phyloP scores from a whole-genome alignment of 2,113 vertebrate genomes.

The Corydoras sp. region DNA sequence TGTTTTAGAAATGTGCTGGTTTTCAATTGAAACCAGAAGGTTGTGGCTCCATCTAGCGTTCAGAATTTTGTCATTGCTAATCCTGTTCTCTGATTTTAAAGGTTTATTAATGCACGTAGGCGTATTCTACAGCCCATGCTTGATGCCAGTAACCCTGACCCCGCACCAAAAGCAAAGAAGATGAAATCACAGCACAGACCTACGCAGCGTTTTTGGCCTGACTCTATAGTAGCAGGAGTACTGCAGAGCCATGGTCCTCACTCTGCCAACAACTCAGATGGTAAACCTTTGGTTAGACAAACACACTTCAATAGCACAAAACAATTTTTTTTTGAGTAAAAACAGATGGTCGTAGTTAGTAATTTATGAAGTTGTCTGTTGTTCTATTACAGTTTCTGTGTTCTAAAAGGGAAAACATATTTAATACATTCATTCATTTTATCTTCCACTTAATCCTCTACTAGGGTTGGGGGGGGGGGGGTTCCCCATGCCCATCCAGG shows the following conservation, averaged over 20 bases:
- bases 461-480: too few species aligned
- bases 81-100: slow-evolving; percentile 42
- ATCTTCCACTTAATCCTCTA: too few species aligned
- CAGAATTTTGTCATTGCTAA: neutral
- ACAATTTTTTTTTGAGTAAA: too few species aligned
- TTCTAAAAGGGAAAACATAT: too few species aligned
- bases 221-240: slow-evolving; percentile 92
- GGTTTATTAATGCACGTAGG: slow-evolving; percentile 96
- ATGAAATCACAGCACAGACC: slow-evolving; percentile 98
- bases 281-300: slow-evolving; percentile 57
- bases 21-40: neutral
- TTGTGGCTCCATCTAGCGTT: slow-evolving; percentile 56
- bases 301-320: too few species aligned
- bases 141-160: slow-evolving; percentile 95
- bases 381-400: too few species aligned
- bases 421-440: too few species aligned
- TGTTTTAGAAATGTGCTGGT: too few species aligned
- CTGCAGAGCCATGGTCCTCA: slow-evolving; percentile 83
- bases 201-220: slow-evolving; percentile 96
- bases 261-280: slow-evolving; percentile 79
- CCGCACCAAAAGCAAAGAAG: slow-evolving; percentile 96
- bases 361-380: too few species aligned
- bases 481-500: too few species aligned
- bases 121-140: slow-evolving; percentile 97
- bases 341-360: too few species aligned